Conservation (phyloP, 2,797 vertebrate species). For the Jordanella pulchra region DNA sequence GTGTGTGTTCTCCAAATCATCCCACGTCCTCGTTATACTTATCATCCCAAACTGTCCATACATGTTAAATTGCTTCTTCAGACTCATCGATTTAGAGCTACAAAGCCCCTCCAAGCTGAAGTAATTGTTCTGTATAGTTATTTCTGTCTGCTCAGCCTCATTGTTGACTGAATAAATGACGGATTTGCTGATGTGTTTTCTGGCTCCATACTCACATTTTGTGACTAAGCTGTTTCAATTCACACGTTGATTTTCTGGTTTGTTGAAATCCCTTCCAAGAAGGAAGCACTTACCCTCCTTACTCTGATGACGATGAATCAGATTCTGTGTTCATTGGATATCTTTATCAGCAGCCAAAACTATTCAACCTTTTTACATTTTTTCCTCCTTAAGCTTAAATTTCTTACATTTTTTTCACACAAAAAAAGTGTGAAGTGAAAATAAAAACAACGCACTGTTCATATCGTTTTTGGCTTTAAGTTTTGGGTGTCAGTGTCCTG, state of each 20-base stretch:
- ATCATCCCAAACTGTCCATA: neutral
- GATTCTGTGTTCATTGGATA: conserved; percentile 39
- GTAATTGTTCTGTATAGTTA: neutral
- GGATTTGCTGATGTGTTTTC: neutral
- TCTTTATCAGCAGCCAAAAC: conserved; percentile 19
- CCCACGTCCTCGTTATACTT: neutral
- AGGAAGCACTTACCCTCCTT: conserved; percentile 36
- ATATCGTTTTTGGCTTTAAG: too few relatives aligned
- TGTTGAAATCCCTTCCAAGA: conserved; percentile 33
- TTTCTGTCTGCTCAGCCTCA: conserved; percentile 1
- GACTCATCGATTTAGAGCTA: neutral
- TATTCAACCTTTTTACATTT: neutral
- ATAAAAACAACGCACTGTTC: neutral
- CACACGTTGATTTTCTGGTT: conserved; percentile 33
- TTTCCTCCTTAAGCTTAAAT: neutral
- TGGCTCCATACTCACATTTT: conserved; percentile 3
- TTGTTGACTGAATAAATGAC: conserved; percentile 3
- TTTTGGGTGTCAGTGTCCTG: neutral
- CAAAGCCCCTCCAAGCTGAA: neutral
- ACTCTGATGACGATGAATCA: conserved; percentile 47
- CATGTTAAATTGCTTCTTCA: neutral
- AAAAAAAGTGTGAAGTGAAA: neutral
- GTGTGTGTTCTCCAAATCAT: neutral
- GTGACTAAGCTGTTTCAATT: conserved; percentile 24
- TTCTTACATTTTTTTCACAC: too few relatives aligned